Evolutionary conservation across 2,888 invertebrate species (phyloP).

Genomic region (Xestia sexstrigata): DNA sequence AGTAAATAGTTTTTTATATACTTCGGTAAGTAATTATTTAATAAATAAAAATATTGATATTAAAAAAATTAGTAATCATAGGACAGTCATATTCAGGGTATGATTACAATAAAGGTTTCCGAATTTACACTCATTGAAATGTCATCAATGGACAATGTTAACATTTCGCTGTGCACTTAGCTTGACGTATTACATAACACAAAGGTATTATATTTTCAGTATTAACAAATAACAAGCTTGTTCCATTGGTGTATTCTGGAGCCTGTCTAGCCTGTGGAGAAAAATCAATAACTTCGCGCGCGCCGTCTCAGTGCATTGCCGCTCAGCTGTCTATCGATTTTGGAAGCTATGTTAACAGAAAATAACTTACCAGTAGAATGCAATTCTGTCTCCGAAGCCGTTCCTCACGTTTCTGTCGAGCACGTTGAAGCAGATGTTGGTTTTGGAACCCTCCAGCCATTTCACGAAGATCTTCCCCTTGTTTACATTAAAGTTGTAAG

Average conservation of each 20-base stretch:
- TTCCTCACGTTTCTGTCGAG: constrained; percentile 97
- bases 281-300: constrained; percentile 87
- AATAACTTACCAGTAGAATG: constrained; percentile 97
- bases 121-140: background rate
- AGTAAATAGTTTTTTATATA: background rate
- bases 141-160: constrained; percentile 4
- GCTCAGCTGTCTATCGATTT: constrained; percentile 86
- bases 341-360: constrained; percentile 65
- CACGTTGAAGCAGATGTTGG: constrained; percentile 98
- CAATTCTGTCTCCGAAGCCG: constrained; percentile 97
- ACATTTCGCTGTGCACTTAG: constrained; percentile 50
- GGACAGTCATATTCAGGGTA: no score
- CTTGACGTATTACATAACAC: constrained; percentile 59
- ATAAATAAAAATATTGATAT: background rate
- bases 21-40: background rate
- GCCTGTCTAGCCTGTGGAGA: constrained; percentile 57
- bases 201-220: constrained; percentile 34
- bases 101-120: background rate
- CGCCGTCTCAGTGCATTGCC: constrained; percentile 82
- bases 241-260: constrained; percentile 34
- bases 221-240: constrained; percentile 40
- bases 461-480: constrained; percentile 97
- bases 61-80: background rate
- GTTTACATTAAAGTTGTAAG: constrained; percentile 97
- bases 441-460: constrained; percentile 98